These are phyloP conservation scores for Syrmaticus mikado DNA, from an alignment of 2,113 vertebrate genomes.

Conservation along the genomic window DNA sequence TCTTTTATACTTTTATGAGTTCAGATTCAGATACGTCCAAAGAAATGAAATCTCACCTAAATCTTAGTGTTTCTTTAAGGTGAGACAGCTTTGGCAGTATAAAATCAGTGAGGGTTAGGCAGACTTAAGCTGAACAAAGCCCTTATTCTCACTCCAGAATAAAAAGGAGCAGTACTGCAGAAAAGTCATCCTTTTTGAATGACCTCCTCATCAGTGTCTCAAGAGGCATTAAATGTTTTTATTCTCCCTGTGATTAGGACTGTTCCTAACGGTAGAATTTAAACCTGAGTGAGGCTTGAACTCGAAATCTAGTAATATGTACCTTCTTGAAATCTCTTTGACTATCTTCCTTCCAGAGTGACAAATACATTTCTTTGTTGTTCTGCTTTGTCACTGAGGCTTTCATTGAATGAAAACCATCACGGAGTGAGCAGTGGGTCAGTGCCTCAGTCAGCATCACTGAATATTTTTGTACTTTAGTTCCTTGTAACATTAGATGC, in stretches of 20 bases:
- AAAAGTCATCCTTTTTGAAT: neutral
- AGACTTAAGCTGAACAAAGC: constrained; percentile 1
- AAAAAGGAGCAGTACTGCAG: neutral
- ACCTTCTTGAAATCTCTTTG: neutral
- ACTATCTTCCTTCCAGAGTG: neutral
- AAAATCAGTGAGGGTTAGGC: neutral
- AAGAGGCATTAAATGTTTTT: neutral
- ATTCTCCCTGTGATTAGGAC: neutral
- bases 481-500: neutral
- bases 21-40: neutral
- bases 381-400: neutral
- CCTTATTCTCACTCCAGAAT: neutral
- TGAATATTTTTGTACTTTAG: neutral
- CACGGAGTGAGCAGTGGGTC: neutral
- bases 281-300: neutral
- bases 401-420: neutral
- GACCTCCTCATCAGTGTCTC: neutral
- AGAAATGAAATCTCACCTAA: neutral
- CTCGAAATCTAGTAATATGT: neutral
- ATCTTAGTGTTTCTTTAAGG: neutral
- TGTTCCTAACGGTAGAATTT: neutral
- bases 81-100: neutral
- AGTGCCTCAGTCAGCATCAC: neutral
- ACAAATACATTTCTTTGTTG: neutral
- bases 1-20: neutral